Conservation (phyloP, 2,888 invertebrate genomes). For the Eupithecia inturbata region DNA sequence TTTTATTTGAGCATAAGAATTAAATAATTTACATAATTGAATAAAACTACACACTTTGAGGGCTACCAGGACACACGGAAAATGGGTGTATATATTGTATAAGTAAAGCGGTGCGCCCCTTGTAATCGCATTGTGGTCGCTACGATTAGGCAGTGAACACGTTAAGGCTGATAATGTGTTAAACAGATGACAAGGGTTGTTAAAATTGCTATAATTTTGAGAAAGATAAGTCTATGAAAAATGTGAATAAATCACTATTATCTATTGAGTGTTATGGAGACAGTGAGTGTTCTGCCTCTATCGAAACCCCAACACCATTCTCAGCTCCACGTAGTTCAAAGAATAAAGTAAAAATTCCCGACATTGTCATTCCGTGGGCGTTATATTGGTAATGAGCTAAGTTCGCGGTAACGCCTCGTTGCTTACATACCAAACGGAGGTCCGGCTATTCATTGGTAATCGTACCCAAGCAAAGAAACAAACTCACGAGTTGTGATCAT, state of each 20-base stretch:
- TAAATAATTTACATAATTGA: neutral
- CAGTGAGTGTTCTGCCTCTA: slow-evolving; percentile 14
- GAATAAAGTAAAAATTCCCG: slow-evolving; percentile 77
- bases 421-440: slow-evolving; percentile 81
- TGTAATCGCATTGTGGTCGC: neutral
- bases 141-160: neutral
- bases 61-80: neutral
- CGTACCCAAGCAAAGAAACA: slow-evolving; percentile 71
- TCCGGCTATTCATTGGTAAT: slow-evolving; percentile 69
- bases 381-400: slow-evolving; percentile 81
- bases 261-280: neutral
- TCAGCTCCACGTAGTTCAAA: slow-evolving; percentile 49
- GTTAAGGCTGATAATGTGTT: neutral
- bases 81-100: neutral
- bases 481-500: slow-evolving; percentile 62
- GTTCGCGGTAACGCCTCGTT: slow-evolving; percentile 80
- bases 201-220: neutral
- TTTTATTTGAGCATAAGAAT: neutral
- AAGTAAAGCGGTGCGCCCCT: neutral
- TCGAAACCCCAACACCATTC: neutral
- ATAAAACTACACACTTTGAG: neutral
- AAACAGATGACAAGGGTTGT: neutral
- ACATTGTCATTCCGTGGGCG: slow-evolving; percentile 78
- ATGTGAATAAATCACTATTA: neutral
- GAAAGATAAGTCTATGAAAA: no score